phyloP scores from a whole-genome alignment of 2,888 invertebrate genomes.

The Xylophagus ater region DNA sequence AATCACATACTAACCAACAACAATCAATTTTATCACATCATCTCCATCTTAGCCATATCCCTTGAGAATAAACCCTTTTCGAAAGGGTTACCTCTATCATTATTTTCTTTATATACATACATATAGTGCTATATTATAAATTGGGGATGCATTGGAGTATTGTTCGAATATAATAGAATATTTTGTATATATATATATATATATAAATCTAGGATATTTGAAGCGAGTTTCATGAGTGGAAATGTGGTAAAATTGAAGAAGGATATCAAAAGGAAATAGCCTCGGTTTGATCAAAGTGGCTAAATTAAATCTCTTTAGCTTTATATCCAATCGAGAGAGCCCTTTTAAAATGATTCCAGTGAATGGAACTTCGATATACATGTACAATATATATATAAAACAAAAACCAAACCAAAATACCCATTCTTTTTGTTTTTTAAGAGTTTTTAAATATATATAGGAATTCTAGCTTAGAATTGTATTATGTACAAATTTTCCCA shows the following conservation, averaged over 20 bases:
- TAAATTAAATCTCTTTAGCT: conserved; percentile 7
- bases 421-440: too few relatives aligned
- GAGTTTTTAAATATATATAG: too few relatives aligned
- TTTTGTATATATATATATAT: background rate
- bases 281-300: conserved; percentile 4
- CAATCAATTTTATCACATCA: too few relatives aligned
- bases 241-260: too few relatives aligned
- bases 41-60: background rate
- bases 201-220: background rate
- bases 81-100: background rate
- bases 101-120: too few relatives aligned
- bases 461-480: too few relatives aligned
- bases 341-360: background rate
- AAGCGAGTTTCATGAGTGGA: background rate
- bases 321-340: background rate
- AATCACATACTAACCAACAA: too few relatives aligned
- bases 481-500: too few relatives aligned
- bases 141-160: background rate
- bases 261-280: conserved; percentile 4
- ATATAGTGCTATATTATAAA: too few relatives aligned
- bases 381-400: background rate
- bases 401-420: too few relatives aligned
- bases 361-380: background rate
- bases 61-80: too few relatives aligned
- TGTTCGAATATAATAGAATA: background rate